phyloP scores from a whole-genome alignment of 2,888 invertebrate species.

The Belgica antarctica region DNA sequence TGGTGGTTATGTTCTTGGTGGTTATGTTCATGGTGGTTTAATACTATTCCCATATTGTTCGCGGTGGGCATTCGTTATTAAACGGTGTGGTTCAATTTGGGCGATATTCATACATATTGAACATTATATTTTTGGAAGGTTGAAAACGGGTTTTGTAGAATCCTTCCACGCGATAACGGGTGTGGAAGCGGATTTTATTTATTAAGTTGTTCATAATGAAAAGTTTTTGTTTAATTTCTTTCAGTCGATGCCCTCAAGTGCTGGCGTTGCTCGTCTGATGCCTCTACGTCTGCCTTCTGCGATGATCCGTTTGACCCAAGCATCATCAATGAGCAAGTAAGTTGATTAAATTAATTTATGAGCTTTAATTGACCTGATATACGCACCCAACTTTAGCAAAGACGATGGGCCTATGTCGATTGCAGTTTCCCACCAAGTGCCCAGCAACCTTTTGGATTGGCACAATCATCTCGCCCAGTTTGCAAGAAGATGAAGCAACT shows the following conservation, averaged over 20 bases:
- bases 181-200: background rate
- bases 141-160: background rate
- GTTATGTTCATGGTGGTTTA: background rate
- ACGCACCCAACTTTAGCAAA: slow-evolving; percentile 48
- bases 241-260: slow-evolving; percentile 67
- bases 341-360: background rate
- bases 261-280: slow-evolving; percentile 74
- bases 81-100: background rate
- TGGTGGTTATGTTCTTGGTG: background rate
- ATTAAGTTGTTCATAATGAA: background rate
- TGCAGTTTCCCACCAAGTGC: slow-evolving; percentile 55
- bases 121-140: background rate
- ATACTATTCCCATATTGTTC: too few species aligned
- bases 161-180: background rate
- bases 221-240: slow-evolving; percentile 49
- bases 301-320: slow-evolving; percentile 68
- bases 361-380: background rate
- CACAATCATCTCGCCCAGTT: slow-evolving; percentile 58
- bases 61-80: background rate
- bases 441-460: slow-evolving; percentile 46
- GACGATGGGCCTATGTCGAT: slow-evolving; percentile 55
- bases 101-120: background rate
- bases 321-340: slow-evolving; percentile 53
- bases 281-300: slow-evolving; percentile 63
- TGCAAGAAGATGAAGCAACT: slow-evolving; percentile 75